Conservation (phyloP, 1,140 invertebrate genomes). For the Drosophila mojavensis region DNA sequence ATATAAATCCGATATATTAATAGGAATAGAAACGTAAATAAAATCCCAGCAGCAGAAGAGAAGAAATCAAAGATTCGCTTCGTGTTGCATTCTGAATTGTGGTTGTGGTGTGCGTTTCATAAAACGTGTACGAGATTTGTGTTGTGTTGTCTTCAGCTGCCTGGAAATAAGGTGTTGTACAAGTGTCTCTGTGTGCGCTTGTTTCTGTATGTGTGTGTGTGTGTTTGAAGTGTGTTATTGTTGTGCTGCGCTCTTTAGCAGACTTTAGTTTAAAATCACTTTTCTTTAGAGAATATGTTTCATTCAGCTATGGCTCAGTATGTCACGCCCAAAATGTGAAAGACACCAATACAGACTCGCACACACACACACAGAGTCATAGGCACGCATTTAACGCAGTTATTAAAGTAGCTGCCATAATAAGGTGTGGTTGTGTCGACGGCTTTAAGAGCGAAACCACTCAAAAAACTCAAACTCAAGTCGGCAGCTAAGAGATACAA, state of each 20-base stretch:
- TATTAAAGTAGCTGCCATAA: constrained; percentile 37
- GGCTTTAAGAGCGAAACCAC: constrained; percentile 51
- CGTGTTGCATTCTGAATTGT: constrained; percentile 4
- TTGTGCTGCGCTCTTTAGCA: neutral
- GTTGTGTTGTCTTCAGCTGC: constrained; percentile 13
- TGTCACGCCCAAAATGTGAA: constrained; percentile 49
- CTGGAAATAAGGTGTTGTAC: constrained; percentile 3
- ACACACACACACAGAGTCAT: constrained; percentile 19
- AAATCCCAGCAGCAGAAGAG: neutral
- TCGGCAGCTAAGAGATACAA: constrained; percentile 55
- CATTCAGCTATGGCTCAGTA: too few relatives aligned
- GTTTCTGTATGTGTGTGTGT: neutral
- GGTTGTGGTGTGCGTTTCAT: constrained; percentile 6
- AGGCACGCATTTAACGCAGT: neutral
- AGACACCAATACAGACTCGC: constrained; percentile 4
- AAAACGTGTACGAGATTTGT: constrained; percentile 5
- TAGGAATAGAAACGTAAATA: neutral
- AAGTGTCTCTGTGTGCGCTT: neutral
- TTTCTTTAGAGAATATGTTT: too few relatives aligned
- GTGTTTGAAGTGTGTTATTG: neutral
- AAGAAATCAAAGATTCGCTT: neutral
- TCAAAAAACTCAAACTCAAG: constrained; percentile 4
- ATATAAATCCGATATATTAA: neutral
- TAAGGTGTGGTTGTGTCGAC: constrained; percentile 71
- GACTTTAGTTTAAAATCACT: neutral